These are phyloP conservation scores for Caenorhabditis latens DNA, from an alignment of 1,140 invertebrate genomes.

Conservation along the genomic window DNA sequence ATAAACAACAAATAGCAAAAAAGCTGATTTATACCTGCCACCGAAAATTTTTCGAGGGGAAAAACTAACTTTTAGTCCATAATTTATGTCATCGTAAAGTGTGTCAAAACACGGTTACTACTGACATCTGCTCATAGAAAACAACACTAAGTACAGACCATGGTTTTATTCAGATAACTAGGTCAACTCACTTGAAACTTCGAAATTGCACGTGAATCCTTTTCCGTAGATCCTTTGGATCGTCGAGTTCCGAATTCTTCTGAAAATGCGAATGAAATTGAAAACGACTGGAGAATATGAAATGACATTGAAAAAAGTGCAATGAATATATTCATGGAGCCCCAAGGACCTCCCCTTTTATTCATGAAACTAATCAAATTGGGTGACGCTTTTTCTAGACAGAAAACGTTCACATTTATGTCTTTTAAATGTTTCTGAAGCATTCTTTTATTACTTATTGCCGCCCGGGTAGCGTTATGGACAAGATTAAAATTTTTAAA, in stretches of 20 bases:
- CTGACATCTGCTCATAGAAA: too few relatives aligned
- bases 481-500: too few relatives aligned
- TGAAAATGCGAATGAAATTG: not conserved
- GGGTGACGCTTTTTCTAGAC: not conserved
- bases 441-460: not conserved
- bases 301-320: not conserved
- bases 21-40: not conserved
- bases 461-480: too few relatives aligned
- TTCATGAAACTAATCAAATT: not conserved
- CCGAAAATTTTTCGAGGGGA: not conserved
- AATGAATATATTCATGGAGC: not conserved
- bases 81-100: too few relatives aligned
- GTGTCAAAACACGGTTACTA: too few relatives aligned
- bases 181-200: slow-evolving; percentile 41
- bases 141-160: too few relatives aligned
- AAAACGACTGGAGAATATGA: not conserved
- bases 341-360: not conserved
- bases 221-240: slow-evolving; percentile 2
- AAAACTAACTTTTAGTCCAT: too few relatives aligned
- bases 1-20: not conserved
- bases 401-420: not conserved
- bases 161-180: too few relatives aligned
- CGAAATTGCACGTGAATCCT: slow-evolving; percentile 26
- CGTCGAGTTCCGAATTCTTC: not conserved
- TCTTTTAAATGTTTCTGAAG: not conserved